Percentiles rank a stretch among this genome's conserved stretches.
Evolutionary conservation across 1,140 invertebrate genomes (phyloP).

Genomic region (Pseudoatta argentina): DNA sequence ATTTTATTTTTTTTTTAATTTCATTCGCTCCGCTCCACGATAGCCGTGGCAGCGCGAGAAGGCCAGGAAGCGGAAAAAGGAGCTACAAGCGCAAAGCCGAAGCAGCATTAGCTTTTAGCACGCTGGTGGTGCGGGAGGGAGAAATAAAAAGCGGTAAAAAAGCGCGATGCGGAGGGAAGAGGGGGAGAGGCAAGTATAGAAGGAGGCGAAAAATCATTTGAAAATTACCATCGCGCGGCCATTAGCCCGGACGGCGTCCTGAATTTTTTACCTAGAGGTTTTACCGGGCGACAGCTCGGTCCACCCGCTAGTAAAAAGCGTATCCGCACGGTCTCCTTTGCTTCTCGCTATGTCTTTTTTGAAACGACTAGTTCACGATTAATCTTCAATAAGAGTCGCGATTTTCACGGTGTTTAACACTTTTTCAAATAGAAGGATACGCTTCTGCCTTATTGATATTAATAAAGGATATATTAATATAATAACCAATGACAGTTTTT

Average conservation of each 20-base stretch:
- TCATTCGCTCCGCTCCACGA: conserved; percentile 71
- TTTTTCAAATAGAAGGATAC: neutral
- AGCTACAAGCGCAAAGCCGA: conserved; percentile 60
- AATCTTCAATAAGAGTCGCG: conserved; percentile 49
- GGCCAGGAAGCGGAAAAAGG: conserved; percentile 60
- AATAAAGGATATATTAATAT: neutral
- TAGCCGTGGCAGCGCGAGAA: conserved; percentile 48
- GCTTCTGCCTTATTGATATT: neutral
- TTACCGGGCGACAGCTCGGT: conserved; percentile 49
- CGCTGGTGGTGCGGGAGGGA: conserved; percentile 43
- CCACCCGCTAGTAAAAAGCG: conserved; percentile 51
- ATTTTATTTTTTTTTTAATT: conserved; percentile 74
- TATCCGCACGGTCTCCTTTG: conserved; percentile 53
- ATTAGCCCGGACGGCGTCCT: conserved; percentile 76
- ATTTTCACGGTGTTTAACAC: conserved; percentile 51
- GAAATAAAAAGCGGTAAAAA: conserved; percentile 55
- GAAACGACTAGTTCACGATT: conserved; percentile 40
- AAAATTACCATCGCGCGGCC: conserved; percentile 80
- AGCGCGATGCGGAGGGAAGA: conserved; percentile 8
- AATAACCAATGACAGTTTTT: neutral
- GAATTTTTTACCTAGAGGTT: conserved; percentile 78
- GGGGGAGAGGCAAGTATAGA: conserved; percentile 6
- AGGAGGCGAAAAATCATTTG: conserved; percentile 78
- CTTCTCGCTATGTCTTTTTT: conserved; percentile 25
- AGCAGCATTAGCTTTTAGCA: conserved; percentile 82